phyloP scores from a whole-genome alignment of 2,797 vertebrate species.

The Parauchenoglanis ngamensis region DNA sequence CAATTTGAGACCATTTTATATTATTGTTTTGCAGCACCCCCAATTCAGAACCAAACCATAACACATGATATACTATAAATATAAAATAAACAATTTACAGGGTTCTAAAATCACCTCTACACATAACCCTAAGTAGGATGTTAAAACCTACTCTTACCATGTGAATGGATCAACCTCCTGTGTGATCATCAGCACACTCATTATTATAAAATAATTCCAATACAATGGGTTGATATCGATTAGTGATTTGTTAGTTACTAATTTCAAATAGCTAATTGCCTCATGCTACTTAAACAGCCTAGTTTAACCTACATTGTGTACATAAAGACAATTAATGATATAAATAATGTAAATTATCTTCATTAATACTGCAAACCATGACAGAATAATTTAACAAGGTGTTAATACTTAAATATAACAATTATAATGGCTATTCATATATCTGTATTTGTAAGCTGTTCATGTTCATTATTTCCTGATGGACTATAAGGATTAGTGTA shows the following conservation, averaged over 20 bases:
- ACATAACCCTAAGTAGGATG: neutral
- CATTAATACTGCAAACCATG: neutral
- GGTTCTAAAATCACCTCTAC: neutral
- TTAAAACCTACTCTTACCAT: neutral
- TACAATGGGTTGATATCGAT: neutral
- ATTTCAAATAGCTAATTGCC: neutral
- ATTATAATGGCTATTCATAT: neutral
- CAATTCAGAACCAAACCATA: neutral
- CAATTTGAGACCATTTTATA: neutral
- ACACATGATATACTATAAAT: neutral
- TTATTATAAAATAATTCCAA: neutral
- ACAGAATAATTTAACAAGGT: neutral
- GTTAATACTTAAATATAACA: neutral
- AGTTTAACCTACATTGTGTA: neutral
- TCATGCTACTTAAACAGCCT: neutral
- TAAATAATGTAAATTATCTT: neutral
- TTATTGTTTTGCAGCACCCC: neutral
- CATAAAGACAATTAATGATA: neutral
- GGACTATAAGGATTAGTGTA: neutral
- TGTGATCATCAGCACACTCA: neutral
- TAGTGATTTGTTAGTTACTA: neutral
- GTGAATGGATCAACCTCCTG: neutral
- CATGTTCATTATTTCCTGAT: neutral
- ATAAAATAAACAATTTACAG: neutral
- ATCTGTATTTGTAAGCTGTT: neutral